Base-by-base conservation (phyloP, 2,888 invertebrate genomes). In the Idaea dimidiata region DNA sequence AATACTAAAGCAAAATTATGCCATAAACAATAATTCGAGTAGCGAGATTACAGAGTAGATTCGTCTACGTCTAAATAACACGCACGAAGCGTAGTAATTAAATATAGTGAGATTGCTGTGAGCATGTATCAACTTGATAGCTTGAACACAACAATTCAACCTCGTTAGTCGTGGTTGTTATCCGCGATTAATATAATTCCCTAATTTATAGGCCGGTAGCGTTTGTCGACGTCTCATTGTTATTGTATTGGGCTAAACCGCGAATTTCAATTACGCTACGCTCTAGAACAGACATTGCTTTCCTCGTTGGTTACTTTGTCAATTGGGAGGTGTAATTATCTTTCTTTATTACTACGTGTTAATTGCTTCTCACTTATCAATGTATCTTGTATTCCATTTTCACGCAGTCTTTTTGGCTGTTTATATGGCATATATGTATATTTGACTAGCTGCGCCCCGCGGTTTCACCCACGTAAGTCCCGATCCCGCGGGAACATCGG, bases 171-270 rank as follows among this genome's bases (percentile, higher is more conserved):
- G 75, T 72, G 72, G 71, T 72, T 71, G 76, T 82, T 83, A 84
- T 81, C 82, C 78, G 73, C 81, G 83, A 87, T 88, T 89, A 89
- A 88, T 87, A 86, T 88, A 88, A 89, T 88, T 84, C 88, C 80
- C 80, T 86, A 87, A 89, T 89, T 89, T 88, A 89, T 88, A 87
- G 80, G 79, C 84, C 80, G 76, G 74, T 74, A 81, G 79, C 80
- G 80, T 77, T 76, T 75, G 72, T 73, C 61, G 57, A 63, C 54
- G 72, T 73, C 69, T 66, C 64, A 71, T 66, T 71, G 68, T 76
- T 69, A 77, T 79, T 83, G 83, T 86, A 83, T 85, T 82, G 84
- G 81, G 75, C 78, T 72, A 79, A 84, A 83, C 85, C 83, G 78
- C 85, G 82, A 77, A 81, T 82, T 84, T 85, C 84, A 87, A 87